Percentiles rank a stretch among this genome's conserved stretches.
phyloP scores from a whole-genome alignment of 2,113 vertebrate genomes.

The Apteryx mantelli region DNA sequence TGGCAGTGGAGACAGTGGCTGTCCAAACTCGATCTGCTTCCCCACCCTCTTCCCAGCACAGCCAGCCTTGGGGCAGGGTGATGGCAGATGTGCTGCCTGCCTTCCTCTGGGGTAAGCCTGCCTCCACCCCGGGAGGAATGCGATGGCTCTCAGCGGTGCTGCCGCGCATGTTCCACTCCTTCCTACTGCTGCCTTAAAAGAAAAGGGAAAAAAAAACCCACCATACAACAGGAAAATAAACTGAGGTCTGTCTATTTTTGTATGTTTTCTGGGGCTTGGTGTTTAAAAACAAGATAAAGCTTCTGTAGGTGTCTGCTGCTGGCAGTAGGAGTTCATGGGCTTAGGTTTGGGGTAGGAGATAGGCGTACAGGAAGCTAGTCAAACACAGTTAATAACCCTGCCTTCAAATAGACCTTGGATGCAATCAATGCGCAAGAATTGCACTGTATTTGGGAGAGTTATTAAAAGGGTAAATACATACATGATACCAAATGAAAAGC shows the following conservation, averaged over 20 bases:
- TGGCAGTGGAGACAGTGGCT: background rate
- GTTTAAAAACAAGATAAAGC: constrained; percentile 21
- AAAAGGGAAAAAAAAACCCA: background rate
- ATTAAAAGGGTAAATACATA: background rate
- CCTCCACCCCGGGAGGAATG: constrained; percentile 24
- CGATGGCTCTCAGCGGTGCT: background rate
- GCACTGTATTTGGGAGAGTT: background rate
- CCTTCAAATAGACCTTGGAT: constrained; percentile 7
- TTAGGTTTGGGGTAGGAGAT: background rate
- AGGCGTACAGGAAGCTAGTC: background rate
- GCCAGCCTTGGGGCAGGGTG: constrained; percentile 57
- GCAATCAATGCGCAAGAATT: background rate
- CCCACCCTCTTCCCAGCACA: constrained; percentile 6
- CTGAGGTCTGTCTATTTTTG: background rate
- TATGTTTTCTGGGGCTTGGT: background rate
- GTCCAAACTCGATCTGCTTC: constrained; percentile 25
- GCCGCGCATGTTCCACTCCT: background rate
- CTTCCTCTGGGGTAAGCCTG: background rate
- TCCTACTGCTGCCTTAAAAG: background rate
- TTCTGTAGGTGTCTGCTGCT: constrained; percentile 26
- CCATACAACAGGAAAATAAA: background rate
- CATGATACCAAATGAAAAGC: background rate
- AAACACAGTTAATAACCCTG: background rate
- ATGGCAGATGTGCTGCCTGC: constrained; percentile 33
- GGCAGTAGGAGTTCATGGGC: constrained; percentile 21